phyloP scores from a whole-genome alignment of 2,888 invertebrate genomes.

The Holacanthella duospinosa region DNA sequence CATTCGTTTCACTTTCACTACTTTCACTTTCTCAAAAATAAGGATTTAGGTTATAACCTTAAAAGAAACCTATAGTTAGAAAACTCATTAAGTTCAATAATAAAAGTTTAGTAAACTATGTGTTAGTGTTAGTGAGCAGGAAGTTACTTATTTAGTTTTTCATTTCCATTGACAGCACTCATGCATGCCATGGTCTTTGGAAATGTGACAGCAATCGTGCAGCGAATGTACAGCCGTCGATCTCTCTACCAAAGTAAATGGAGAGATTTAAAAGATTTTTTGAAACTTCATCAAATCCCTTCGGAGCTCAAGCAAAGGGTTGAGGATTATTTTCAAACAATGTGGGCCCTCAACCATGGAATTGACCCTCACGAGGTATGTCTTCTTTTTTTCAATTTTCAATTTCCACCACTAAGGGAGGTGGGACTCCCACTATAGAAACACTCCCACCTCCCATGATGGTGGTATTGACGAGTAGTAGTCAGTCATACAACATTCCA shows the following conservation, averaged over 20 bases:
- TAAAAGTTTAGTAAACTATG: no score
- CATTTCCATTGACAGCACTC: slow-evolving; percentile 63
- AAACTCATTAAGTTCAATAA: no score
- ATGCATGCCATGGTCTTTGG: slow-evolving; percentile 98
- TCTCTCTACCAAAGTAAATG: slow-evolving; percentile 90
- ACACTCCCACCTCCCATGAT: no score
- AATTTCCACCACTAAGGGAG: no score
- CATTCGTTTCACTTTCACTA: background rate
- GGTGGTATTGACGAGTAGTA: no score
- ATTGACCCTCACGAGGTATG: slow-evolving; percentile 89
- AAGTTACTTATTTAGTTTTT: no score
- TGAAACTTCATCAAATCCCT: slow-evolving; percentile 86
- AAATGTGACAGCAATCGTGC: slow-evolving; percentile 94
- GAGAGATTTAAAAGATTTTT: slow-evolving; percentile 89
- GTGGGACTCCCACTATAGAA: no score
- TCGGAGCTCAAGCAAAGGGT: slow-evolving; percentile 88
- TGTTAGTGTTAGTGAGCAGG: no score
- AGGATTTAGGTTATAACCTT: no score
- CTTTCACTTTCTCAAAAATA: no score
- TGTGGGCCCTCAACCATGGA: slow-evolving; percentile 95
- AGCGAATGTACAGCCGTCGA: slow-evolving; percentile 87
- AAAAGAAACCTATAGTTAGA: no score
- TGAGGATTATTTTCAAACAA: slow-evolving; percentile 87
- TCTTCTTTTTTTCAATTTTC: background rate
- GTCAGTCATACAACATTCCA: no score